These are phyloP conservation scores for Aegotheles bennettii DNA, from an alignment of 2,113 vertebrate genomes.

Conservation along the genomic window DNA sequence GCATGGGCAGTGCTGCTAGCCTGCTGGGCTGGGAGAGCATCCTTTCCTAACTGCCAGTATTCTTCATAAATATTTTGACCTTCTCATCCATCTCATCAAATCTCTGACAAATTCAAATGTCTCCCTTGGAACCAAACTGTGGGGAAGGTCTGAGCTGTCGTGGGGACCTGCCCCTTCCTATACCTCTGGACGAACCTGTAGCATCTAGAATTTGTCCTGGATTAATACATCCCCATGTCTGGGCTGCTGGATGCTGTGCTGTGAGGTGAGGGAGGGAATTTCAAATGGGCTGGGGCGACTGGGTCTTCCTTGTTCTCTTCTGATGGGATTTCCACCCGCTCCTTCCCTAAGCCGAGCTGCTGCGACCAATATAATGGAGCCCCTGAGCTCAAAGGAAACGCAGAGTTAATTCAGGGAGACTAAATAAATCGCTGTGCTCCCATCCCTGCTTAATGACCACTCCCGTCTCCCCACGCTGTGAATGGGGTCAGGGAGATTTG, in stretches of 20 bases:
- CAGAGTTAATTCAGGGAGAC: constrained; percentile 11
- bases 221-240: neutral
- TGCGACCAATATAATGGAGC: neutral
- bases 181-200: neutral
- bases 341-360: neutral
- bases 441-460: neutral
- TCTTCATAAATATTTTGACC: neutral
- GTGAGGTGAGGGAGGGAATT: neutral
- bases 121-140: neutral
- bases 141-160: fast-evolving
- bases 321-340: neutral
- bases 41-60: neutral
- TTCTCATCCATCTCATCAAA: neutral
- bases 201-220: neutral
- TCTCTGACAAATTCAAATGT: fast-evolving
- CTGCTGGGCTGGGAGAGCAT: neutral
- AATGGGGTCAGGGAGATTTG: constrained; percentile 44
- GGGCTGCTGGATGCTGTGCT: neutral
- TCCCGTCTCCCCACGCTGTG: neutral
- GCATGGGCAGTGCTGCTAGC: neutral
- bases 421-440: neutral
- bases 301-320: neutral
- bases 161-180: fast-evolving
- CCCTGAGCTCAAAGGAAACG: neutral
- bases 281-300: neutral